Base-by-base conservation (phyloP, 2,797 vertebrate genomes). In the Poecilia velifera region DNA sequence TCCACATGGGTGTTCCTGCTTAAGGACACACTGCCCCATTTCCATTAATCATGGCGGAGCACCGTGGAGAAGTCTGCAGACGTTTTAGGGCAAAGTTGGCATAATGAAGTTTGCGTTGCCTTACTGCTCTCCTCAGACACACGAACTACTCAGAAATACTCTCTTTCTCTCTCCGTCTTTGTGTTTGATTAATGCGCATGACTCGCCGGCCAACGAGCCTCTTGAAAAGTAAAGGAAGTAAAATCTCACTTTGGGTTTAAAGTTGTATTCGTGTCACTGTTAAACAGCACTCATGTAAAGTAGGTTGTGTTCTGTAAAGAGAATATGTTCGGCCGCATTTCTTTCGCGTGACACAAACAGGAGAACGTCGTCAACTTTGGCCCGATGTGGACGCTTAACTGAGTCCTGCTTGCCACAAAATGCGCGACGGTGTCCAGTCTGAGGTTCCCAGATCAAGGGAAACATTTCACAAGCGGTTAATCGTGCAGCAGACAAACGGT, bases 171-270 rank as follows among this genome's bases (percentile, higher is more conserved):
- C 64, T 46, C 64, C 9, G 34, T 10, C 66, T 70, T 3, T 22
- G 34, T 43, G 66, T 70, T 70, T 70, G 66, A 70, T 70, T 70
- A 25, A 70, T 70, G 22, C n/a, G 41, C 41, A 43, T 68, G 36
- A 68, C 39, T 25, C 22, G 14, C 39, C n/a, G 39, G 66, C 22
- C 66, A 70, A 22, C 25, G 2, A 43, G 22, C 10, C 10, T 45
- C 39, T 43, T 70, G 39, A 70, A 70, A n/a, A 70, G 66, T n/a
- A 43, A n/a, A n/a, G 41, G n/a, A 25, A 66, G 10, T 70, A 7
- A 70, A 43, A 43, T 70, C 2, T 70, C 36, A 4, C 36, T 68
- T 34, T 68, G 22, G 18, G 36, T 43, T 43, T 25, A 25, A 68
- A 41, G 36, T 68, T n/a, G 64, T 12, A 41, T 41, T 41, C 4